These are phyloP conservation scores for Sylvilagus floridanus DNA, from an alignment of 2,797 vertebrate species.

Conservation along the genomic window DNA sequence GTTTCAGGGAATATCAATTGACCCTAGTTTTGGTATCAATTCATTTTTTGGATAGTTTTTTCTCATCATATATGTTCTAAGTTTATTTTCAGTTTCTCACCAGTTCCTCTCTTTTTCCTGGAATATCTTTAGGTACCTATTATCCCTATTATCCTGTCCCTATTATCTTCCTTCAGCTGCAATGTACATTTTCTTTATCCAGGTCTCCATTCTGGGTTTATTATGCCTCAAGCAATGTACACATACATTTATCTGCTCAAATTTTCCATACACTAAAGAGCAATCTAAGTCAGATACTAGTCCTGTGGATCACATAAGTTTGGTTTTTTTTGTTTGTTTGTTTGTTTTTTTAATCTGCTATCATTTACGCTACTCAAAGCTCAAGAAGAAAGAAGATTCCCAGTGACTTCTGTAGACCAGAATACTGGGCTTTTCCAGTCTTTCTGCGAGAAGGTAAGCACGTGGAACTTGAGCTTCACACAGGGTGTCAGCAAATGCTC, in stretches of 20 bases:
- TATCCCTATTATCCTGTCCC: too few species aligned
- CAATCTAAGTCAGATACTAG: background rate
- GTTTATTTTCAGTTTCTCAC: background rate
- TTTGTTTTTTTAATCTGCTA: background rate
- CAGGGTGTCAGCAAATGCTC: background rate
- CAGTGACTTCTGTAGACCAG: background rate
- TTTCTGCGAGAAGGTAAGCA: background rate
- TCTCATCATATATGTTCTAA: background rate
- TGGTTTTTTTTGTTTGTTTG: background rate
- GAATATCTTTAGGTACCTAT: background rate
- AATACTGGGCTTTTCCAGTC: background rate
- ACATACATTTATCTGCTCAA: background rate
- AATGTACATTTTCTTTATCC: background rate
- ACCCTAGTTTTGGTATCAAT: background rate
- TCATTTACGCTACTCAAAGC: background rate
- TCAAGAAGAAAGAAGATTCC: background rate
- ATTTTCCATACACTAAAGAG: background rate
- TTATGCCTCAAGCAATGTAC: background rate
- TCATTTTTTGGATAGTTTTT: background rate
- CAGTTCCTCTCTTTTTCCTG: background rate
- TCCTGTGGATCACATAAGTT: background rate
- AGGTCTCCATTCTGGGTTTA: background rate
- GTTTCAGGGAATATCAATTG: background rate
- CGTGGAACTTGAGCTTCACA: background rate
- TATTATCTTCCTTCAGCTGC: background rate